A percentile compares a stretch with the other conserved stretches of the same genome.
These are phyloP conservation scores for Sinocyclocheilus rhinocerous DNA, from an alignment of 2,113 vertebrate genomes.

Conservation along the genomic window DNA sequence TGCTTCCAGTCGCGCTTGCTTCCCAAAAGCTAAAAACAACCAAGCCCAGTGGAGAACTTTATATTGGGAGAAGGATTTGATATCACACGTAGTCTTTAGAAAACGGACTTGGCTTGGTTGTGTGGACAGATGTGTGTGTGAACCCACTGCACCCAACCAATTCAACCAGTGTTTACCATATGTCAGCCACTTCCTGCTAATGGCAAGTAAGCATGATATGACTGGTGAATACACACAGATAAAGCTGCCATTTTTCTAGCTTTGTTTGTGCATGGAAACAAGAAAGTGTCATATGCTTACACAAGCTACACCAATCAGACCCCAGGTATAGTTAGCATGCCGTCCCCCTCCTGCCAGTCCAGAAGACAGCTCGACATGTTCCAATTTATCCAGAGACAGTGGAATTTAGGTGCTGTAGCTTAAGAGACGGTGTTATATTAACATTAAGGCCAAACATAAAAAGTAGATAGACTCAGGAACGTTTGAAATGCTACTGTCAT, in stretches of 20 bases:
- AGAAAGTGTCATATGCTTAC: slow-evolving; percentile 9
- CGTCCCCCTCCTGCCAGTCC: not conserved
- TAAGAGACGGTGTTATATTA: slow-evolving; percentile 33
- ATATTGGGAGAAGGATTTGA: slow-evolving; percentile 49
- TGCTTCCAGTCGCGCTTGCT: slow-evolving; percentile 38
- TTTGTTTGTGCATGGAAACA: slow-evolving; percentile 18
- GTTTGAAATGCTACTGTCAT: slow-evolving; percentile 10
- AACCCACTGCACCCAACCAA: slow-evolving; percentile 52
- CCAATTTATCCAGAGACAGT: slow-evolving; percentile 38
- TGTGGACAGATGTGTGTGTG: slow-evolving; percentile 46
- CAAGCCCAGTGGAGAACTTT: slow-evolving; percentile 35
- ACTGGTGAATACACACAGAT: not conserved
- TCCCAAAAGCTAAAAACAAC: slow-evolving; percentile 57
- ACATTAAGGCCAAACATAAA: slow-evolving; percentile 41
- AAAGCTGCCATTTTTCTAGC: not conserved
- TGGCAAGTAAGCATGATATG: not conserved
- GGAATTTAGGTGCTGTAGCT: slow-evolving; percentile 36
- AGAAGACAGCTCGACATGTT: slow-evolving; percentile 39
- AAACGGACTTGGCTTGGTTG: slow-evolving; percentile 29
- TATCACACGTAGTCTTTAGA: slow-evolving; percentile 55
- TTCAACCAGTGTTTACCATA: slow-evolving; percentile 14
- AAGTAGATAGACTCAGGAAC: not conserved
- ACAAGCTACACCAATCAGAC: slow-evolving; percentile 4
- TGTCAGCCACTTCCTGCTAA: slow-evolving; percentile 16
- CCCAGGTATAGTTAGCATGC: not conserved